phyloP scores from a whole-genome alignment of 2,797 vertebrate genomes.

The Gymnopithys bicolor region DNA sequence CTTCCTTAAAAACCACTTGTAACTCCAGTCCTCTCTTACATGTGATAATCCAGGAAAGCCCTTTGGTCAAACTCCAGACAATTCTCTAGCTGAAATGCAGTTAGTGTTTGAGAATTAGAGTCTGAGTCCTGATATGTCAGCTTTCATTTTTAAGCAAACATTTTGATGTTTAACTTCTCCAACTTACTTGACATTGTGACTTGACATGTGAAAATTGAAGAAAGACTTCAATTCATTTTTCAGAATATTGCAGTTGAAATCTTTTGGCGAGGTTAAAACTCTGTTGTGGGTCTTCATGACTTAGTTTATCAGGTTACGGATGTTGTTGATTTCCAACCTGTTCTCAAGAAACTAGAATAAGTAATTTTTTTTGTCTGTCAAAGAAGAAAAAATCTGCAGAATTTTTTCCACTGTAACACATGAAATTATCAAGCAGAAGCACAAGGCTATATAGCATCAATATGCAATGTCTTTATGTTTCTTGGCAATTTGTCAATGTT shows the following conservation, averaged over 20 bases:
- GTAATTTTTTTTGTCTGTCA: not conserved
- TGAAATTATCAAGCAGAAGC: not conserved
- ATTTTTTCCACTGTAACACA: not conserved
- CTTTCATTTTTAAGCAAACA: not conserved
- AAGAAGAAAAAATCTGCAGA: not conserved
- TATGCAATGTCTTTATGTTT: not conserved
- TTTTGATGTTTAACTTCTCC: not conserved
- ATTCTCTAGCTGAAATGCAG: not conserved
- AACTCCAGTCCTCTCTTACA: not conserved
- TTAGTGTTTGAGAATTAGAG: not conserved
- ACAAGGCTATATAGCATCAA: not conserved
- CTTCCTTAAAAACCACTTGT: not conserved
- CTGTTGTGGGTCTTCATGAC: slow-evolving; percentile 12
- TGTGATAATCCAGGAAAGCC: not conserved
- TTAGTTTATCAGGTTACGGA: slow-evolving; percentile 33
- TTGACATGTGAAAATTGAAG: not conserved
- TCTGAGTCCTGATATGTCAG: not conserved
- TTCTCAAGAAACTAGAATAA: not conserved
- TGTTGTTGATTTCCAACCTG: slow-evolving; percentile 21
- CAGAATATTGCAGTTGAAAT: slow-evolving; percentile 44
- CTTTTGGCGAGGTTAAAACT: slow-evolving; percentile 38
- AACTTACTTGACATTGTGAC: not conserved
- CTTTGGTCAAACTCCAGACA: not conserved
- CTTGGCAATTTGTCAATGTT: not conserved
- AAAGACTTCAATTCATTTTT: not conserved